Percentiles rank a stretch among this genome's conserved stretches.
Evolutionary conservation across 2,797 vertebrate species (phyloP).

Genomic region (Lepus oiostolus): DNA sequence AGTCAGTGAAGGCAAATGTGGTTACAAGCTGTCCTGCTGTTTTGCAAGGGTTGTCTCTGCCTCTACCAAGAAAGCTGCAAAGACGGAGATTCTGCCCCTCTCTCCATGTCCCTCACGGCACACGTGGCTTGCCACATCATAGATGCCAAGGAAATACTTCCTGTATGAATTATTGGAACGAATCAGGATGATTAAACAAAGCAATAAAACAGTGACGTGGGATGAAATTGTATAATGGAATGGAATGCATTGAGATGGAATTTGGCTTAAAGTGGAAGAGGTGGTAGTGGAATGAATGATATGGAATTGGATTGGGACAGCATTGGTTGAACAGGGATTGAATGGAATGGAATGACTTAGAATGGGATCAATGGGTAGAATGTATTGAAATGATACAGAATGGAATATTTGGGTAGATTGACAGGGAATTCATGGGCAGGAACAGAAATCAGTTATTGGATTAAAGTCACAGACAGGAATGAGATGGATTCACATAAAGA

Average conservation of each 20-base stretch:
- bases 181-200: not conserved
- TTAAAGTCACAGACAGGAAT: not conserved
- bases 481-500: not conserved
- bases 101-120: not conserved
- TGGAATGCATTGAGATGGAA: not conserved
- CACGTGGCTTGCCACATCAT: fast-evolving
- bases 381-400: not conserved
- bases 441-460: not conserved
- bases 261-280: not conserved
- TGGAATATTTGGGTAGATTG: not conserved
- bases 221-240: not conserved
- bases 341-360: not conserved
- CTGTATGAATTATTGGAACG: not conserved
- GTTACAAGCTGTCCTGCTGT: not conserved
- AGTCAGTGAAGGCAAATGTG: not conserved
- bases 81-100: not conserved
- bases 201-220: not conserved
- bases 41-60: not conserved
- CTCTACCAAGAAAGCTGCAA: not conserved
- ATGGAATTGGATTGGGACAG: not conserved
- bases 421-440: not conserved
- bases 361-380: not conserved
- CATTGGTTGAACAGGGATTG: not conserved
- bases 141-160: not conserved
- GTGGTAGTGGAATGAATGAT: not conserved